A percentile compares a stretch with the other conserved stretches of the same genome.
These are phyloP conservation scores for Branchinecta sandiegonensis DNA, from an alignment of 2,888 invertebrate species.

Conservation along the genomic window DNA sequence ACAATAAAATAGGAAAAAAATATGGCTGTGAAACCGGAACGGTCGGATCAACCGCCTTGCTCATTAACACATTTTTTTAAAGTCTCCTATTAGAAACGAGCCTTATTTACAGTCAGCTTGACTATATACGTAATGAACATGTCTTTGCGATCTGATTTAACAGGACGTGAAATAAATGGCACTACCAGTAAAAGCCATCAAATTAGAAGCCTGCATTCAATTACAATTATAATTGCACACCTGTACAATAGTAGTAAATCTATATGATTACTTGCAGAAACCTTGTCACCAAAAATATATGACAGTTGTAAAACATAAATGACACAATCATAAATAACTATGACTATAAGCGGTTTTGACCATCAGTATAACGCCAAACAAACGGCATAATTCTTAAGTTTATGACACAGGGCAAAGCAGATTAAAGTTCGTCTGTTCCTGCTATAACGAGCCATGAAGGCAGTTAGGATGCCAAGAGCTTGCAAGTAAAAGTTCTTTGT, in stretches of 20 bases:
- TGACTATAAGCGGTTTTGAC: conserved; percentile 10
- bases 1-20: no score
- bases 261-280: conserved; percentile 15
- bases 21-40: no score
- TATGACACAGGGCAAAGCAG: conserved; percentile 11
- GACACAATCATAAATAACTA: conserved; percentile 12
- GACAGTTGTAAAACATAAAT: conserved; percentile 14
- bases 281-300: conserved; percentile 14
- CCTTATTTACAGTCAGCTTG: no score
- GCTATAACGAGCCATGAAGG: conserved; percentile 10
- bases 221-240: conserved; percentile 12
- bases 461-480: conserved; percentile 9
- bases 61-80: no score
- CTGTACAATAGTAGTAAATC: conserved; percentile 10
- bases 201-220: conserved; percentile 1
- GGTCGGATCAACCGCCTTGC: no score
- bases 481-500: not conserved
- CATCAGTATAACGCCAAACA: conserved; percentile 15
- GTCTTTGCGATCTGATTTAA: no score
- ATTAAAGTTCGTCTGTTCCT: not conserved
- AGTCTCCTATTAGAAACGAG: no score
- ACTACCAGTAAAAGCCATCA: not conserved
- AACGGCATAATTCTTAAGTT: conserved; percentile 14
- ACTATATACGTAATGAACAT: no score
- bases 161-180: no score